Base-by-base conservation (phyloP, 2,888 invertebrate species). In the Apamea sordens region DNA sequence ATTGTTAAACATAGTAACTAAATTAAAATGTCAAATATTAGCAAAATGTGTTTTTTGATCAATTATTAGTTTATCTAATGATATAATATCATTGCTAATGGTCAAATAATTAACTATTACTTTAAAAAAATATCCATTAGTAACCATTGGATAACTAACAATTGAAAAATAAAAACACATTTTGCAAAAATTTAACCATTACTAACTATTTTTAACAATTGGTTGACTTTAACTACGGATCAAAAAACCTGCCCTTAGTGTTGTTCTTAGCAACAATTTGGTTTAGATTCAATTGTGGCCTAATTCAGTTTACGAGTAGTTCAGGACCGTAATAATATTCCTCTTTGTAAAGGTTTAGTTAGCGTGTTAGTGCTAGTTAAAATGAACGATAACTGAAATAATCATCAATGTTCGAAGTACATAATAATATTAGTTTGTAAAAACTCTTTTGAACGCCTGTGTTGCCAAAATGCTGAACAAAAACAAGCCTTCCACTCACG, bases 211-310 rank as follows among this genome's bases (percentile, higher is more conserved):
- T 36, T 36, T 36, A 36, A 36, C 36, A 36, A 36, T 36, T 36
- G 36, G 36, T 36, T 36, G 36, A 36, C 5, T 36, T 36, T 36
- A 36, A 36, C 36, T 36, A 5, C 36, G 36, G 36, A 36, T 36
- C 36, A 36, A 36, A 36, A 36, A 36, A 36, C 5, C 36, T 4
- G 36, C 5, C 32, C 32, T 32, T 32, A 32, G 50, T 67, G 63
- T 65, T 67, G 47, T 63, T 76, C 73, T 76, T 81, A 32, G 67
- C 65, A 73, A 81, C 63, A 71, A 71, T 68, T 76, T 56, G 41
- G 53, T 80, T 21, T 56, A 65, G 50, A 80, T 76, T 74, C 36
- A 76, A 72, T 73, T 61, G 59, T 61, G 72, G n/a, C 69, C 69
- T 47, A 44, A 78, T 82, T 68, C 72, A 36, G 65, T 81, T 63